Conservation (phyloP, 2,113 vertebrate species). For the Petrocephalus zakoni region DNA sequence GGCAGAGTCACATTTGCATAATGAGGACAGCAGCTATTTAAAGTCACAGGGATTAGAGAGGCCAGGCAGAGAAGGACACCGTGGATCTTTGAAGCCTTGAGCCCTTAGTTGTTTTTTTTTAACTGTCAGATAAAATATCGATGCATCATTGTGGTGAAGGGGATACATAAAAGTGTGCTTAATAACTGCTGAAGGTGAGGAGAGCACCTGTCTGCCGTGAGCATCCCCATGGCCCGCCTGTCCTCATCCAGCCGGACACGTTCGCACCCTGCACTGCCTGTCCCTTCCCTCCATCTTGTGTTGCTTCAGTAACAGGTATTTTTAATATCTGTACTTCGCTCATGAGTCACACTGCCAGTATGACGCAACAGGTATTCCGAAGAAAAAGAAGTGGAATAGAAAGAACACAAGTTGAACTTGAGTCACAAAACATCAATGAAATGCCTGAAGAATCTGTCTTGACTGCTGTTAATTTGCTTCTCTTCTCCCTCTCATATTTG, state of each 20-base stretch:
- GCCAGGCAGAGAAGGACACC: background rate
- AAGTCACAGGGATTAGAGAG: slow-evolving; percentile 37
- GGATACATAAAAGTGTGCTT: slow-evolving; percentile 35
- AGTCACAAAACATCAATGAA: background rate
- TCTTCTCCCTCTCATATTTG: background rate
- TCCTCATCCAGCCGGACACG: slow-evolving; percentile 47
- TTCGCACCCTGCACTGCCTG: slow-evolving; percentile 33
- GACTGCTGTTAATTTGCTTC: background rate
- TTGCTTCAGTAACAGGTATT: slow-evolving; percentile 25
- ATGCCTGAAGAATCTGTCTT: background rate
- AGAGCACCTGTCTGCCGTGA: slow-evolving; percentile 22
- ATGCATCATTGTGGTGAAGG: slow-evolving; percentile 46
- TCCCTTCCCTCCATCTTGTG: slow-evolving; percentile 28
- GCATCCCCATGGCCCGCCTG: slow-evolving; percentile 24
- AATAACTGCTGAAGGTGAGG: slow-evolving; percentile 43
- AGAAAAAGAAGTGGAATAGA: background rate
- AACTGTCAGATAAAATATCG: slow-evolving; percentile 62
- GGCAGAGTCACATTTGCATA: slow-evolving; percentile 48
- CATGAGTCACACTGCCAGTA: slow-evolving; percentile 10
- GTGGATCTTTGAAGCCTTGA: slow-evolving; percentile 36
- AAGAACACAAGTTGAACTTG: background rate
- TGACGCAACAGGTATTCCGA: slow-evolving; percentile 15
- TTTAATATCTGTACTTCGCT: slow-evolving; percentile 14
- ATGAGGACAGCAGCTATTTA: slow-evolving; percentile 61
- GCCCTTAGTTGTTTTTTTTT: slow-evolving; percentile 47